Evolutionary conservation across 2,797 vertebrate species (phyloP).

Genomic region (Gallinago stenura): DNA sequence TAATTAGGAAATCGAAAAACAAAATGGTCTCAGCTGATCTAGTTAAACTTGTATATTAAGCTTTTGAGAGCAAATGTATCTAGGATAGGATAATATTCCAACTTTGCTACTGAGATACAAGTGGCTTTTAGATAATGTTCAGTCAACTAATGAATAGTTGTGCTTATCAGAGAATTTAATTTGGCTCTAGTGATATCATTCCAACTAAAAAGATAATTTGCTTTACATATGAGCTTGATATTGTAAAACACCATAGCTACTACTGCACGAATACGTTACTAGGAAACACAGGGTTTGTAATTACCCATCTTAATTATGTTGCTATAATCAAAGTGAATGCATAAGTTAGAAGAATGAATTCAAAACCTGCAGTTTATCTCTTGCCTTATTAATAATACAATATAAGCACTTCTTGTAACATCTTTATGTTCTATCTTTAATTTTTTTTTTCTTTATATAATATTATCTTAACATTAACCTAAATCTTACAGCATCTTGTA

Average conservation of each 20-base stretch:
- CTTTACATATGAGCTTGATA: conserved; percentile 74
- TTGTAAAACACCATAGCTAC: conserved; percentile 72
- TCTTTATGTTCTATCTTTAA: background rate
- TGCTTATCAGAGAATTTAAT: conserved; percentile 74
- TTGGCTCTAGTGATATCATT: conserved; percentile 59
- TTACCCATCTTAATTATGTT: conserved; percentile 59
- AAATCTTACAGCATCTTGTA: background rate
- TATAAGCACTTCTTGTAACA: background rate
- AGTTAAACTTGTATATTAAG: conserved; percentile 40
- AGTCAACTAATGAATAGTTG: conserved; percentile 54
- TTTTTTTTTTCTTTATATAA: background rate
- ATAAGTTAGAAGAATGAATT: conserved; percentile 39
- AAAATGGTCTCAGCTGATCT: conserved; percentile 19
- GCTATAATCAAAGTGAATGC: conserved; percentile 42
- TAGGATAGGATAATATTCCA: conserved; percentile 9
- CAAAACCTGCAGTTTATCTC: conserved; percentile 42
- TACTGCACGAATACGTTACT: conserved; percentile 71
- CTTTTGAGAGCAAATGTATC: conserved; percentile 24
- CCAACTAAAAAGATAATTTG: conserved; percentile 76
- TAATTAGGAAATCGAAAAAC: background rate
- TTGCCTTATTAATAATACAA: conserved; percentile 42
- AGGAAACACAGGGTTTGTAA: conserved; percentile 65
- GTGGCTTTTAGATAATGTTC: conserved; percentile 45
- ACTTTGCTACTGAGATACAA: conserved; percentile 14
- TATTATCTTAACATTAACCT: background rate